phyloP scores from a whole-genome alignment of 2,888 invertebrate species.

The Rhorus exstirpatorius region DNA sequence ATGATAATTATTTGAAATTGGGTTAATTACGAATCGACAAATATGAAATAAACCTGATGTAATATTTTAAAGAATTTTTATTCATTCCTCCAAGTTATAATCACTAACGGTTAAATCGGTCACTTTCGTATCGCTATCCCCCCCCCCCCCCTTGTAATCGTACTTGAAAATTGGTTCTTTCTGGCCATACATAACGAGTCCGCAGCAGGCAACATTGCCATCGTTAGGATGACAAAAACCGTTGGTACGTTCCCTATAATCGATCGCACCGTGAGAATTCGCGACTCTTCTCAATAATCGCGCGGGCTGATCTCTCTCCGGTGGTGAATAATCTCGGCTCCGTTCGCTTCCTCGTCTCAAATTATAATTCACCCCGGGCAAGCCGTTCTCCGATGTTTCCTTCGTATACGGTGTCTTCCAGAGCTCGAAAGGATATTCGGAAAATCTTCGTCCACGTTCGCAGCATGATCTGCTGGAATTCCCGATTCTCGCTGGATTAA shows the following conservation, averaged over 20 bases:
- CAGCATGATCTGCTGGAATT: slow-evolving; percentile 6
- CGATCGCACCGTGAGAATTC: slow-evolving; percentile 35
- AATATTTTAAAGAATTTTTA: no score
- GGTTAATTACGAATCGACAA: no score
- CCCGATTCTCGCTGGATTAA: background rate
- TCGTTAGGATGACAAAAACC: slow-evolving; percentile 38
- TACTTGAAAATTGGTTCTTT: slow-evolving; percentile 61
- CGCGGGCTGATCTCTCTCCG: slow-evolving; percentile 66
- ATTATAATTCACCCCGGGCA: slow-evolving; percentile 9
- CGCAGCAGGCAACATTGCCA: slow-evolving; percentile 62
- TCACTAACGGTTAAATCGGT: background rate
- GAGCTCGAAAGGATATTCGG: slow-evolving; percentile 4
- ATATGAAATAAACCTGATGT: no score
- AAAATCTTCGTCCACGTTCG: background rate
- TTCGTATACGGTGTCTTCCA: slow-evolving; percentile 31
- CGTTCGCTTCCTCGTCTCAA: slow-evolving; percentile 6
- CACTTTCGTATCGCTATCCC: background rate
- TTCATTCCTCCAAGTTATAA: background rate
- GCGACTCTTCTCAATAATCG: slow-evolving; percentile 8
- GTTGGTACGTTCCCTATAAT: slow-evolving; percentile 1
- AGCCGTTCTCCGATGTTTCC: slow-evolving; percentile 15
- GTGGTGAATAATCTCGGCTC: slow-evolving; percentile 61
- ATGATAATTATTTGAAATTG: no score
- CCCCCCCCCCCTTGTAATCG: background rate
- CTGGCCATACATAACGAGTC: slow-evolving; percentile 66